Base-by-base conservation (phyloP, 2,113 vertebrate genomes). In the Budorcas taxicolor region DNA sequence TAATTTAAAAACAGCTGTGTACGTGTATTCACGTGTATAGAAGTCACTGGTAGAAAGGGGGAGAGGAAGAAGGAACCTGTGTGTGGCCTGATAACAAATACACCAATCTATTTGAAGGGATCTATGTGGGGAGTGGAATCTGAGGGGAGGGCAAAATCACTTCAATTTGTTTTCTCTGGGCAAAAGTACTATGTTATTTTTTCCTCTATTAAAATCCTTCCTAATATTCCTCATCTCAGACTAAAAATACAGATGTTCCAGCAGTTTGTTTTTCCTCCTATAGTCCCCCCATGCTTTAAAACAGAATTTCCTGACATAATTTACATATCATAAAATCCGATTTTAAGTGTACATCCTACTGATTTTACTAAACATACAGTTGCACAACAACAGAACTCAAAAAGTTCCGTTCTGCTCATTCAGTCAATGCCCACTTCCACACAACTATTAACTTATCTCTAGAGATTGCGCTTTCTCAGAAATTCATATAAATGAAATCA, bases 401-500 rank as follows among this genome's bases (percentile, higher is more conserved):
- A 62, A 95, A 80, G 55, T 16, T 87, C 19, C 21, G 7, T 62
- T 45, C 43, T 57, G 29, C 25, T 90, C 87, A 60, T 45, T 10
- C 21, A 50, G 10, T 81, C 33, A 76, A 27, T 50, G 2, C 13
- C 5, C 47, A 57, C 27, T 29, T 74, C 14, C 16, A n/a, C 3
- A 4, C 5, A 81, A n/a, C 27, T 31, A 60, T 87, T 33, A 5
- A 84, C 17, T 17, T 52, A 33, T 81, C 64, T 62, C 78, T 55
- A 29, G 31, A 64, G 71, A 88, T 5, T 94, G 71, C 62, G 40
- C 43, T 76, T 81, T 96, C 36, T 81, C 85, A 57, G 81, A 87
- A 87, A 71, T 93, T 92, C 36, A 92, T n/a, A 55, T n/a, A 62
- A 95, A 40, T 92, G 55, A 62, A 89, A 96, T 53, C 25, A 80